Evolutionary conservation across 2,113 vertebrate species (phyloP), one percentile per base, ranked within the genome.

Genomic region (Tragelaphus strepsiceros): DNA sequence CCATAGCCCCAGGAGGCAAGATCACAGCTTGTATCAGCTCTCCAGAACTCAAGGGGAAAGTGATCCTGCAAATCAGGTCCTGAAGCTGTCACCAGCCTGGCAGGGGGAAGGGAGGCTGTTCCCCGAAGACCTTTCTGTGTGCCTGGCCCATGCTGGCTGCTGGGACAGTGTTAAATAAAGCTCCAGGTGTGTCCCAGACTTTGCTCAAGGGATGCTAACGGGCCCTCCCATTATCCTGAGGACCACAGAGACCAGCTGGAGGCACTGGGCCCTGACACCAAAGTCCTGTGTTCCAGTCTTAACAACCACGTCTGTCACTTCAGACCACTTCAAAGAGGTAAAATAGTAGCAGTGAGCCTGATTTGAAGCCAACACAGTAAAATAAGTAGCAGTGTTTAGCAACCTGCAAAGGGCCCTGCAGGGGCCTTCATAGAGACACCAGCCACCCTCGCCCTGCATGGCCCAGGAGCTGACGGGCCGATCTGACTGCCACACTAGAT

Each of bases 401-500:
- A 43, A 39, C 24, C 24, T 32, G 35, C 24, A 49, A 56, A 51
- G 26, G 64, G 14, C 59, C 15, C 24, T 4, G 8, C 43, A 24
- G 2, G 9, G 46, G 32, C 32, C 56, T 30, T 64, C 22, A 2
- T 26, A 26, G n/a, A 93, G 53, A 88, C 39, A 19, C 61, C 3
- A 1, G n/a, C 35, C 21, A 21, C 8, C 56, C 43, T n/a, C 39
- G 14, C 30, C 32, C 49, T 71, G 59, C 0, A 2, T 22, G 54
- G 35, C 43, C n/a, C 58, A 10, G 58, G n/a, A 13, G 2, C 71
- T 9, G 0, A 19, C 2, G 2, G 58, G 51, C 51, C 28, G 35
- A 51, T 62, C 53, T 78, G 84, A 54, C 9, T 87, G 5, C 58
- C 46, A n/a, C 7, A 21, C 49, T 22, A 56, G 35, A 30, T 16